Evolutionary conservation across 2,113 vertebrate species (phyloP).

Genomic region (Coptodon bakossiorum): DNA sequence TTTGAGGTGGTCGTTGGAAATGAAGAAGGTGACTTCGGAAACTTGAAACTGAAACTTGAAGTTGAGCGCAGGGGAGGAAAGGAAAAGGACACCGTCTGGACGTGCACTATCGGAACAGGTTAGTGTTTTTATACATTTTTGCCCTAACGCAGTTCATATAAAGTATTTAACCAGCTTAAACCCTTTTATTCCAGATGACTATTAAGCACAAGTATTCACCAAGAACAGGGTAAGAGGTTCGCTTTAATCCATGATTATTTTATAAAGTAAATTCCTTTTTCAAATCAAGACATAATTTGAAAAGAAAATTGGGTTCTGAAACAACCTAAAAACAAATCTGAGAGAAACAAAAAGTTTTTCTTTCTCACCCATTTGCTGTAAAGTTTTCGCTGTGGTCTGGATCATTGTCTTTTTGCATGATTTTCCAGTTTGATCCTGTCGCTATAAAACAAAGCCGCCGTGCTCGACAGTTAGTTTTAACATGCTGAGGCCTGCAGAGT

Average conservation of each 20-base stretch:
- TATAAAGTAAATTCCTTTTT: neutral
- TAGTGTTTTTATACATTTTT: neutral
- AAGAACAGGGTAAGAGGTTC: neutral
- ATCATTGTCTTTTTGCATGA: accelerated
- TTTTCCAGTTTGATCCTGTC: accelerated
- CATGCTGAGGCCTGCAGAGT: neutral
- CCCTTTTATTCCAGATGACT: neutral
- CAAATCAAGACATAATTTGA: neutral
- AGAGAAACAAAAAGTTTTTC: neutral
- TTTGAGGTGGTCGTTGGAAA: neutral
- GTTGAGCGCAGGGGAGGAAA: neutral
- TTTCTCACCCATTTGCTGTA: neutral
- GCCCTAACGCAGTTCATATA: accelerated
- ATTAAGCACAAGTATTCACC: neutral
- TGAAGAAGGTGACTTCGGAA: accelerated
- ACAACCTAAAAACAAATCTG: neutral
- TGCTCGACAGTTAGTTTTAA: neutral
- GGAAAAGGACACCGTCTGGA: neutral
- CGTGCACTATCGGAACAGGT: neutral
- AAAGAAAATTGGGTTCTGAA: neutral
- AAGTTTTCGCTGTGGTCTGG: accelerated
- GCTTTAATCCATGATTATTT: neutral
- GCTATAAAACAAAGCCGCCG: neutral
- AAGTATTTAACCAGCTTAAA: neutral
- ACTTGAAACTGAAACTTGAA: neutral